Evolutionary conservation across 2,888 invertebrate genomes (phyloP), one percentile per base, ranked within the genome.

Genomic region (Zhengitettix transpicula): DNA sequence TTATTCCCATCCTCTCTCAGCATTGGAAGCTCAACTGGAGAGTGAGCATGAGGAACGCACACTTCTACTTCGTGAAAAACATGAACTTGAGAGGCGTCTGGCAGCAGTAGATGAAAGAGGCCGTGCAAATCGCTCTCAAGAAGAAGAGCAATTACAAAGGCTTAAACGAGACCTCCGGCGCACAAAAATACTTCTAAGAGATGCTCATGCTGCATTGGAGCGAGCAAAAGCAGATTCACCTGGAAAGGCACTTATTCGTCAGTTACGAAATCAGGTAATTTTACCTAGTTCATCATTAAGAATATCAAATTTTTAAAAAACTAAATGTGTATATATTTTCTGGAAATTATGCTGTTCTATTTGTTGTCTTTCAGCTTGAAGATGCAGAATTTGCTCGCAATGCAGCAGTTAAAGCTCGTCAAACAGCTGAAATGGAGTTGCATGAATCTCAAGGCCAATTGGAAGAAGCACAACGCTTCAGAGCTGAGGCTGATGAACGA

Each of bases 1-100:
- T 55, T 60, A 54, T 14, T 47, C 2, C 5, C 15, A 54, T 28
- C 2, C 28, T 28, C 72, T 69, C 75, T n/a, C 72, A 88, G 87
- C 89, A 61, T 76, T 96, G 67, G 95, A 96, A 74, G 84, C 86
- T 17, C 95, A 96, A 70, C 73, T 96, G 64, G 95, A 96, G 72
- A 89, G 87, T 66, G 95, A 96, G 72, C 94, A 95, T 71, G 89
- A 93, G 63, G 94, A 95, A 72, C 81, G 95, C 51, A 92, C 93
- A 47, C 74, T 86, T 62, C 75, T 95, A 55, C 74, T 93, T 47
- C 81, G 93, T 12, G 94, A 96, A 69, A 89, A 94, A 62, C 91
- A 95, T 71, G 93, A 95, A 68, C 73, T 96, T 61, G 97, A 97
- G 73, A 78, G 93, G 8, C 81, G 93, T 11, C 76, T 95, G 15